Evolutionary conservation across 1,140 invertebrate species (phyloP).

Genomic region (Leptoteleia sp.): DNA sequence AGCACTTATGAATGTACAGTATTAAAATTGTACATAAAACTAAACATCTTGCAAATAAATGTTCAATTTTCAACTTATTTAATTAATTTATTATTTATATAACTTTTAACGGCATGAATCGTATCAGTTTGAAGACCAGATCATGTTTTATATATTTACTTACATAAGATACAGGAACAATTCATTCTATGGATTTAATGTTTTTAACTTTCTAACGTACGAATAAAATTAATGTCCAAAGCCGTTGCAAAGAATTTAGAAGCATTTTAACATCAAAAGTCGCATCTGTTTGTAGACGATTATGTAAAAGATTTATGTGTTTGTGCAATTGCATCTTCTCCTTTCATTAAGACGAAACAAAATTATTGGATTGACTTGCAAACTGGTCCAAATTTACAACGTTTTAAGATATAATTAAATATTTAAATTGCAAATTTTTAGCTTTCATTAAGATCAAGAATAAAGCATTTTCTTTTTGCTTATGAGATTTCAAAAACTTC

Average conservation of each 20-base stretch:
- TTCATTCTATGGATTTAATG: conserved; percentile 27
- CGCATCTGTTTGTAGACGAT: conserved; percentile 45
- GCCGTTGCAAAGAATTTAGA: conserved; percentile 16
- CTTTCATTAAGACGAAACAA: too few relatives aligned
- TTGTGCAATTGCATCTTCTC: too few relatives aligned
- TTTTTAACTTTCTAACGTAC: conserved; percentile 39
- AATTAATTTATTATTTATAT: conserved; percentile 34
- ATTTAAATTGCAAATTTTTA: too few relatives aligned
- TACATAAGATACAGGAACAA: conserved; percentile 47
- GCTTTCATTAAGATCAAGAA: too few relatives aligned
- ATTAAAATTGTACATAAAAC: conserved; percentile 3
- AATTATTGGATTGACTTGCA: too few relatives aligned
- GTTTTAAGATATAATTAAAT: too few relatives aligned
- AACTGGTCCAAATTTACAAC: too few relatives aligned
- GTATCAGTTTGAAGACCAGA: conserved; percentile 19
- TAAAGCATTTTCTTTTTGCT: too few relatives aligned
- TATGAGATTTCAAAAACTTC: too few relatives aligned
- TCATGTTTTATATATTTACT: conserved; percentile 23
- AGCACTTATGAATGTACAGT: too few relatives aligned
- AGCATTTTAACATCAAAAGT: conserved; percentile 29
- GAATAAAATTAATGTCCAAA: conserved; percentile 45
- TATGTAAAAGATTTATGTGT: conserved; percentile 48
- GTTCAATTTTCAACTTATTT: conserved; percentile 25
- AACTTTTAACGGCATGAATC: conserved; percentile 17
- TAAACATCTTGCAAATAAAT: not conserved